These are phyloP conservation scores for Calosoma granatense DNA, from an alignment of 1,140 invertebrate genomes.

Conservation along the genomic window DNA sequence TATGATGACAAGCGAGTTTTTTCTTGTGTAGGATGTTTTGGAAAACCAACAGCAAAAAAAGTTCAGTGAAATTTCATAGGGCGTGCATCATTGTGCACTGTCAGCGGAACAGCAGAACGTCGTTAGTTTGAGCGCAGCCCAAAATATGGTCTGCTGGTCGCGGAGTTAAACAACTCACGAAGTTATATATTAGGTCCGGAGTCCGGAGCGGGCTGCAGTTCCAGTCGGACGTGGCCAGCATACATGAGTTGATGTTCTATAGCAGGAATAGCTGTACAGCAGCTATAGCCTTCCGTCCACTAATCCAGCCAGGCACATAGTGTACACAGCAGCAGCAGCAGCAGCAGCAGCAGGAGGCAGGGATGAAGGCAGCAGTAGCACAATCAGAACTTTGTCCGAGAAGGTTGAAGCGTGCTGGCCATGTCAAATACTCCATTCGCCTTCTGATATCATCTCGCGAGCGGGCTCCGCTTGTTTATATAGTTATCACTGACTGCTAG, in stretches of 20 bases:
- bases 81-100: neutral
- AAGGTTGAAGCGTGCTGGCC: neutral
- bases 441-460: neutral
- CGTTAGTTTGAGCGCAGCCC: neutral
- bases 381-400: slow-evolving; percentile 8
- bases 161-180: slow-evolving; percentile 6
- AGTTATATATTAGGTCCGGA: slow-evolving; percentile 5
- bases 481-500: neutral
- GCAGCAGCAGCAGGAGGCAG: no score
- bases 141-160: neutral
- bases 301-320: neutral
- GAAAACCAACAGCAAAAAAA: no score
- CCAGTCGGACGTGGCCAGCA: slow-evolving; percentile 2
- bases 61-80: no score
- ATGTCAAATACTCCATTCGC: neutral
- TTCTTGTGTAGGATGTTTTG: no score
- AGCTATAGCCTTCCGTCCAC: neutral
- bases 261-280: no score
- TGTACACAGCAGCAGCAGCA: no score
- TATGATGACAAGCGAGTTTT: no score
- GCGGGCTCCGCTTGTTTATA: neutral
- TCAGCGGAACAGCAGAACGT: neutral
- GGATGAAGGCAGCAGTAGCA: neutral
- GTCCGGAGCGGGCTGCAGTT: neutral
- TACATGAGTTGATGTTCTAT: no score